These are phyloP conservation scores for Moxostoma hubbsi DNA, from an alignment of 2,797 vertebrate species.

Conservation along the genomic window DNA sequence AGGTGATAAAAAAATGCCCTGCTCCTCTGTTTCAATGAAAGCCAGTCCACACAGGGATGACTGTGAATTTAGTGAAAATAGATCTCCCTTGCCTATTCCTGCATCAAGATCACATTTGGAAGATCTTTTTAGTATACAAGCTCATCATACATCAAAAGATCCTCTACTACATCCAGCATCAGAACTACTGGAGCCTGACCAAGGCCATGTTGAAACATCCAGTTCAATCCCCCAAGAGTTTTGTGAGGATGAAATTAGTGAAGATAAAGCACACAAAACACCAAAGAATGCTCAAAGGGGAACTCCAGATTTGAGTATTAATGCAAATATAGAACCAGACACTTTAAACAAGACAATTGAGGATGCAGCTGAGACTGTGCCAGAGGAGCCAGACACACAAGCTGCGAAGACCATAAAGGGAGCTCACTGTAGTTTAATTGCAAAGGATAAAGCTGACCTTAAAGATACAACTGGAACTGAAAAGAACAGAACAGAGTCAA, in stretches of 20 bases:
- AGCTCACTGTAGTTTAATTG: conserved; percentile 68
- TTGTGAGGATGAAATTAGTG: conserved; percentile 63
- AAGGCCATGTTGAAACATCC: conserved; percentile 35
- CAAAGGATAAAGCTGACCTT: conserved; percentile 61
- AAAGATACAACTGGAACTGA: conserved; percentile 58
- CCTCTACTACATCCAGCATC: conserved; percentile 54
- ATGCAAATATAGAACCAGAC: conserved; percentile 54
- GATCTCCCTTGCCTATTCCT: conserved; percentile 60
- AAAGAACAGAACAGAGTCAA: conserved; percentile 65
- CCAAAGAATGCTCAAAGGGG: conserved; percentile 70
- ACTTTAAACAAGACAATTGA: conserved; percentile 49
- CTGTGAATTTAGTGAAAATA: conserved; percentile 59
- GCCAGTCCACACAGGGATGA: conserved; percentile 56
- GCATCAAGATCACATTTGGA: conserved; percentile 68
- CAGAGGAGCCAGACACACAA: conserved; percentile 60
- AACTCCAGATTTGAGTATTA: conserved; percentile 63
- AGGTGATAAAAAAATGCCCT: conserved; percentile 49
- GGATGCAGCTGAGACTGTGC: conserved; percentile 53
- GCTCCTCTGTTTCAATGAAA: conserved; percentile 63
- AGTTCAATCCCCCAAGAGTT: conserved; percentile 63
- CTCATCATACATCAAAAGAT: conserved; percentile 53
- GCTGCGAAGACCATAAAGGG: conserved; percentile 71
- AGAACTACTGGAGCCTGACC: conserved; percentile 55
- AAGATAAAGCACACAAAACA: conserved; percentile 57
- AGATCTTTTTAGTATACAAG: conserved; percentile 66